These are phyloP conservation scores for Oreotrochilus melanogaster DNA, from an alignment of 2,113 vertebrate genomes.

Conservation along the genomic window DNA sequence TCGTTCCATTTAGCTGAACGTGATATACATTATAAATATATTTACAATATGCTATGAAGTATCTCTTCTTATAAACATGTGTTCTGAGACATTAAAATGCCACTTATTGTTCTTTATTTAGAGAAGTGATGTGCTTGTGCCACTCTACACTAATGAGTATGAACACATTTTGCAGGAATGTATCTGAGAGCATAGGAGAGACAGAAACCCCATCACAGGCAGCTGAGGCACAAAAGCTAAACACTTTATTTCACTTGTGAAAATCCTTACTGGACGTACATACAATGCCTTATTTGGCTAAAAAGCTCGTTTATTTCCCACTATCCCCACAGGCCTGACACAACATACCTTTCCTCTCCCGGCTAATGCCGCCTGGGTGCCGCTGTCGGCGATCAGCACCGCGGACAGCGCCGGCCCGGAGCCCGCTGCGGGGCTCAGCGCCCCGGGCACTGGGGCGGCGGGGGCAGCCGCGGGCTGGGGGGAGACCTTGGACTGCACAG, in stretches of 20 bases:
- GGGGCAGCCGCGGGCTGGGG: fast-evolving
- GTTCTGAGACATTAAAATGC: neutral
- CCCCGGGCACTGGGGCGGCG: neutral
- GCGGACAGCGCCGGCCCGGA: neutral
- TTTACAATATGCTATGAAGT: neutral
- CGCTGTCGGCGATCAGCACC: neutral
- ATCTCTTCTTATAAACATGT: neutral
- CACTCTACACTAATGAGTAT: neutral
- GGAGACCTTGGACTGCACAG: fast-evolving
- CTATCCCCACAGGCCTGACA: fast-evolving
- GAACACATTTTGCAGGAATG: neutral
- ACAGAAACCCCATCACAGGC: neutral
- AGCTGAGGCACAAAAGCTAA: neutral
- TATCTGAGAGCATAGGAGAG: neutral
- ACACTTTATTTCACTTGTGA: neutral
- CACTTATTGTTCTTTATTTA: neutral
- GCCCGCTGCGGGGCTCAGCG: no score
- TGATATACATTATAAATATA: neutral
- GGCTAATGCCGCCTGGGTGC: fast-evolving
- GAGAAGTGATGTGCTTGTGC: neutral
- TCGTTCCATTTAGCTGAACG: slow-evolving; percentile 41
- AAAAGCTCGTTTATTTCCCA: neutral
- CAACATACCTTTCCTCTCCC: no score
- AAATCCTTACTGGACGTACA: neutral
- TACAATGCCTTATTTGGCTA: neutral